phyloP scores from a whole-genome alignment of 2,888 invertebrate genomes.

The Lysandra coridon region DNA sequence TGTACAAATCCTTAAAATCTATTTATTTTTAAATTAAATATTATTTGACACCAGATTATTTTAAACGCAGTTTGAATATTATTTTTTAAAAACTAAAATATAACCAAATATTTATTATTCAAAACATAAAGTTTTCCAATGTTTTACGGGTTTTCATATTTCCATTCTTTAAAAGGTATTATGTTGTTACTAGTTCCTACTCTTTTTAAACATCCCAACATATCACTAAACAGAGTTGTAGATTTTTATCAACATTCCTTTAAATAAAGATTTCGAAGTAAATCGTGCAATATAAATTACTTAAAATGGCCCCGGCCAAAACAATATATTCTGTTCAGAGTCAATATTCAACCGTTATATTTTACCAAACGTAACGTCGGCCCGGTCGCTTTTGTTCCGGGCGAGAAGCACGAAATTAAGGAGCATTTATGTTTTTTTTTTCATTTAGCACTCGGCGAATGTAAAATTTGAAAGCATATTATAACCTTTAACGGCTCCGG shows the following conservation, averaged over 20 bases:
- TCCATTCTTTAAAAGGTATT: neutral
- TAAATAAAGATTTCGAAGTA: slow-evolving; percentile 27
- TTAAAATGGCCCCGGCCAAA: slow-evolving; percentile 20
- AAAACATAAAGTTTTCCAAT: neutral
- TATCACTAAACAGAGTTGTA: neutral
- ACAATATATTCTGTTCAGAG: slow-evolving; percentile 30
- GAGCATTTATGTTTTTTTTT: slow-evolving; percentile 67
- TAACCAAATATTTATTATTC: neutral
- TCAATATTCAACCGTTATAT: slow-evolving; percentile 31
- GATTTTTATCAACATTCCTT: slow-evolving; percentile 17
- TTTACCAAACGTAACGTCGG: slow-evolving; percentile 34
- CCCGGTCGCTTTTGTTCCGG: slow-evolving; percentile 59
- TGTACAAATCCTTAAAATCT: neutral
- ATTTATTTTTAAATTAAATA: too few species aligned
- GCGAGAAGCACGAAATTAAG: slow-evolving; percentile 66
- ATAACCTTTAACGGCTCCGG: slow-evolving; percentile 61
- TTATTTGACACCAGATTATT: neutral
- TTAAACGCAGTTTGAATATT: neutral
- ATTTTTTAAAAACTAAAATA: neutral
- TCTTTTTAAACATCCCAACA: neutral
- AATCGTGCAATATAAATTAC: slow-evolving; percentile 27
- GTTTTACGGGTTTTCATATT: too few species aligned
- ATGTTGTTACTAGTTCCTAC: neutral
- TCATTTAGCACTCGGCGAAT: slow-evolving; percentile 67
- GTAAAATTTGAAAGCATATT: slow-evolving; percentile 70